phyloP scores from a whole-genome alignment of 2,797 vertebrate species.

The Arctocebus calabarensis region DNA sequence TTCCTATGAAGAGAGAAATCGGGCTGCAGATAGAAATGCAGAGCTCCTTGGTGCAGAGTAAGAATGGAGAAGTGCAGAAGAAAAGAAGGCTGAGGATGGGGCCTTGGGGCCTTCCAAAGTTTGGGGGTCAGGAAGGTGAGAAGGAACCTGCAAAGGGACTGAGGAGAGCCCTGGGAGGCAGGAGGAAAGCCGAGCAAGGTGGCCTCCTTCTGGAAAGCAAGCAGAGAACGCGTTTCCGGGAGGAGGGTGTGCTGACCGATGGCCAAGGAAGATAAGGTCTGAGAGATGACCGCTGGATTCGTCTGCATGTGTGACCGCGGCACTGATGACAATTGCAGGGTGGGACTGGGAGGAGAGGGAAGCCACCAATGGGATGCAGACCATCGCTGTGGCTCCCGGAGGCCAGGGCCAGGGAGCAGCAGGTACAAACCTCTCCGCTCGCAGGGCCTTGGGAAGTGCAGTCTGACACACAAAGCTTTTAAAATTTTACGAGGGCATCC shows the following conservation, averaged over 20 bases:
- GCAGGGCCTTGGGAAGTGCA: constrained; percentile 83
- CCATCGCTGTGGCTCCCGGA: not conserved
- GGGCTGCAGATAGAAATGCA: not conserved
- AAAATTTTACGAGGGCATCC: constrained; percentile 86
- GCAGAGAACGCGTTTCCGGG: not conserved
- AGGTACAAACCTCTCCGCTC: constrained; percentile 81
- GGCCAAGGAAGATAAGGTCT: not conserved
- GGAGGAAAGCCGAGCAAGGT: not conserved
- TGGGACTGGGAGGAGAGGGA: not conserved
- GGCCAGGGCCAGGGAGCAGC: not conserved
- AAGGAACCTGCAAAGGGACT: not conserved
- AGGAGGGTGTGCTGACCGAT: not conserved
- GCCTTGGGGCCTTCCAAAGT: not conserved
- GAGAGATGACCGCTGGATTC: not conserved
- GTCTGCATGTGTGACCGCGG: accelerated
- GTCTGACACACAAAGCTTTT: constrained; percentile 83
- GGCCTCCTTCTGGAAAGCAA: not conserved
- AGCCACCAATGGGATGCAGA: not conserved
- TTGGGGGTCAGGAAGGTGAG: not conserved
- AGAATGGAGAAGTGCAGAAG: not conserved
- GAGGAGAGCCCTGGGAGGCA: not conserved
- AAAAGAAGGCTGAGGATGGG: not conserved
- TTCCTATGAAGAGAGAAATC: not conserved
- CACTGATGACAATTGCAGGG: not conserved
- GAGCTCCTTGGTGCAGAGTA: not conserved